Conservation (phyloP, 1,140 invertebrate species). For the Cotesia typhae region DNA sequence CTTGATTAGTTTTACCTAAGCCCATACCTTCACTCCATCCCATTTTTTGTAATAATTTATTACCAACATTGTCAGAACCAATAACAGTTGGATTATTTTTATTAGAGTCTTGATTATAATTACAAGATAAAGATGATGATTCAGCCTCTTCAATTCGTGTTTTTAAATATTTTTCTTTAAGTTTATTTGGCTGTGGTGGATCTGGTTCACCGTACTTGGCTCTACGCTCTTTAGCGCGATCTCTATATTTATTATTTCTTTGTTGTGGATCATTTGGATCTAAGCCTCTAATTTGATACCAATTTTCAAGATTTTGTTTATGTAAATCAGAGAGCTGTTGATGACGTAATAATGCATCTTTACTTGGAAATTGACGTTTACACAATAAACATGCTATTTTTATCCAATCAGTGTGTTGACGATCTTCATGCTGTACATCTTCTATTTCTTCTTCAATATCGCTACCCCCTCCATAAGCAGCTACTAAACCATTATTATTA, state of each 20-base stretch:
- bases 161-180: slow-evolving; percentile 76
- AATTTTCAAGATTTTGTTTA: slow-evolving; percentile 88
- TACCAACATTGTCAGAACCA: slow-evolving; percentile 89
- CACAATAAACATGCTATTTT: slow-evolving; percentile 95
- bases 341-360: slow-evolving; percentile 90
- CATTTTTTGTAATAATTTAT: slow-evolving; percentile 96
- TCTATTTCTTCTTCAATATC: slow-evolving; percentile 74
- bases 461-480: slow-evolving; percentile 79
- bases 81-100: slow-evolving; percentile 71
- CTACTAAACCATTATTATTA: slow-evolving; percentile 70
- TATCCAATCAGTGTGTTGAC: slow-evolving; percentile 81
- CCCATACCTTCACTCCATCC: slow-evolving; percentile 98
- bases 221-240: slow-evolving; percentile 94
- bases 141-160: slow-evolving; percentile 66
- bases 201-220: slow-evolving; percentile 92
- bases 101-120: slow-evolving; percentile 71
- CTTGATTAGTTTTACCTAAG: slow-evolving; percentile 91
- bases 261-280: slow-evolving; percentile 68
- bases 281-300: slow-evolving; percentile 68
- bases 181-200: slow-evolving; percentile 77
- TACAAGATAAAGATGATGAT: slow-evolving; percentile 25
- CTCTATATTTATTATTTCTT: slow-evolving; percentile 78
- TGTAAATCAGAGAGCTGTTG: slow-evolving; percentile 94
- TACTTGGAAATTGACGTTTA: slow-evolving; percentile 91
- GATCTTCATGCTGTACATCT: slow-evolving; percentile 69